Percentiles rank a stretch among this genome's conserved stretches.
phyloP scores from a whole-genome alignment of 2,113 vertebrate species.

The Psilopsiagon aymara region DNA sequence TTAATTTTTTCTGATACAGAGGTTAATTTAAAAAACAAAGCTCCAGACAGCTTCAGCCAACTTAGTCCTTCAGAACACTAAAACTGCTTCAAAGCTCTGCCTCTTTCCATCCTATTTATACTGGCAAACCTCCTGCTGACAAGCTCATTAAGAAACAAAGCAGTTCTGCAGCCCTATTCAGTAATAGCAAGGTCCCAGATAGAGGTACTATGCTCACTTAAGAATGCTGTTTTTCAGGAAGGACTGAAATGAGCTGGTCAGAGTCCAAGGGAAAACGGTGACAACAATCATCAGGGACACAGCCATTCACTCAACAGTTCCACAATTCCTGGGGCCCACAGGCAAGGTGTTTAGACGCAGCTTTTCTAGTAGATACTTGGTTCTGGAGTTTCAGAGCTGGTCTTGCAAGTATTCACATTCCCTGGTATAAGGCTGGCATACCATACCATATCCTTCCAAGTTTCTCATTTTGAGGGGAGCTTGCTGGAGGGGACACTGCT shows the following conservation, averaged over 20 bases:
- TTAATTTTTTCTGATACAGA: not conserved
- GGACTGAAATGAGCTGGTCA: not conserved
- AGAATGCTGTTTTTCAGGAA: not conserved
- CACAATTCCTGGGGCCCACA: not conserved
- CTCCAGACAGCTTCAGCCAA: not conserved
- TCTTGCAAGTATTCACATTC: not conserved
- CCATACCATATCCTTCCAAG: not conserved
- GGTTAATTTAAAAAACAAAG: conserved; percentile 22
- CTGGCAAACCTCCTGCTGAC: conserved; percentile 2
- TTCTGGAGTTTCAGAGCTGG: not conserved
- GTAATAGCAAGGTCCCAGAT: not conserved
- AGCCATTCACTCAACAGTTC: not conserved
- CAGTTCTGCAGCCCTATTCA: not conserved
- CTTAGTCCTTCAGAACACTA: not conserved
- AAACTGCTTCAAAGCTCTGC: conserved; percentile 14
- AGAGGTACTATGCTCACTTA: not conserved
- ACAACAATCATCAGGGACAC: not conserved
- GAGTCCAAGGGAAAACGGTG: not conserved
- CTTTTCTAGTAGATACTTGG: not conserved
- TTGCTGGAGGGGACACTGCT: not conserved
- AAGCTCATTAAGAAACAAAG: not conserved
- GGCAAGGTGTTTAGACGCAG: not conserved
- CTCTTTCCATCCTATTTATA: conserved; percentile 29
- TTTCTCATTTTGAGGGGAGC: not conserved
- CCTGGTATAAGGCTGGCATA: not conserved